phyloP scores from a whole-genome alignment of 2,113 vertebrate genomes.

The Nerophis ophidion region DNA sequence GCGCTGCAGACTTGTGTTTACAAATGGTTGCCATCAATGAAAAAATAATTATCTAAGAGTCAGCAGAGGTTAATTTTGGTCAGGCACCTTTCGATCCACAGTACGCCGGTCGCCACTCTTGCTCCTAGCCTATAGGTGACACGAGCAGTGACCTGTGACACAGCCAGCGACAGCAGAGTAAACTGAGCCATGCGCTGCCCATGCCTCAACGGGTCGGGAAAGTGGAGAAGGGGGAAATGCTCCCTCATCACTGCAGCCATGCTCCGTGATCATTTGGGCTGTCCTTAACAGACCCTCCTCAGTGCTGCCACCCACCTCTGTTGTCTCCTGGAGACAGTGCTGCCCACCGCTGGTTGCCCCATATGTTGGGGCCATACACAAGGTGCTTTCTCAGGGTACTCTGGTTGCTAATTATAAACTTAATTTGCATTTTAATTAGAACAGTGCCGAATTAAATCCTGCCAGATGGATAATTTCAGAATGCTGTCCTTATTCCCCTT shows the following conservation, averaged over 20 bases:
- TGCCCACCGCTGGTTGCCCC: slow-evolving; percentile 79
- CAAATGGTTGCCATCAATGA: slow-evolving; percentile 77
- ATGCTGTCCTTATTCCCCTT: slow-evolving; percentile 66
- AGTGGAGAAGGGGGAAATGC: slow-evolving; percentile 45
- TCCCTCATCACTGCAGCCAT: slow-evolving; percentile 30
- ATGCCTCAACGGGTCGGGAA: slow-evolving; percentile 58
- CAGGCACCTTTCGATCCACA: slow-evolving; percentile 86
- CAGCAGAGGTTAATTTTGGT: slow-evolving; percentile 89
- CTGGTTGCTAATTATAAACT: slow-evolving; percentile 99
- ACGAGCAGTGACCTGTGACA: slow-evolving; percentile 84
- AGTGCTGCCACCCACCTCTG: slow-evolving; percentile 53
- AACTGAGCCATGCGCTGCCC: slow-evolving; percentile 58
- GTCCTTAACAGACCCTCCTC: slow-evolving; percentile 45
- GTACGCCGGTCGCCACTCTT: slow-evolving; percentile 74
- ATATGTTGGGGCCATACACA: slow-evolving; percentile 93
- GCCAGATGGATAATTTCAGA: slow-evolving; percentile 99
- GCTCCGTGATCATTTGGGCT: slow-evolving; percentile 37
- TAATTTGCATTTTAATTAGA: slow-evolving; percentile 99
- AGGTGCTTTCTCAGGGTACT: slow-evolving; percentile 96
- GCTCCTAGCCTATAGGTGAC: slow-evolving; percentile 76
- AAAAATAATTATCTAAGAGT: slow-evolving; percentile 92
- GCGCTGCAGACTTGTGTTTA: slow-evolving; percentile 36
- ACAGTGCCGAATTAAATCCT: slow-evolving; percentile 99
- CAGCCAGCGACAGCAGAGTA: slow-evolving; percentile 78
- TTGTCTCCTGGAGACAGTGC: slow-evolving; percentile 58